phyloP scores from a whole-genome alignment of 1,140 invertebrate species.

The Rhynchophorus ferrugineus region DNA sequence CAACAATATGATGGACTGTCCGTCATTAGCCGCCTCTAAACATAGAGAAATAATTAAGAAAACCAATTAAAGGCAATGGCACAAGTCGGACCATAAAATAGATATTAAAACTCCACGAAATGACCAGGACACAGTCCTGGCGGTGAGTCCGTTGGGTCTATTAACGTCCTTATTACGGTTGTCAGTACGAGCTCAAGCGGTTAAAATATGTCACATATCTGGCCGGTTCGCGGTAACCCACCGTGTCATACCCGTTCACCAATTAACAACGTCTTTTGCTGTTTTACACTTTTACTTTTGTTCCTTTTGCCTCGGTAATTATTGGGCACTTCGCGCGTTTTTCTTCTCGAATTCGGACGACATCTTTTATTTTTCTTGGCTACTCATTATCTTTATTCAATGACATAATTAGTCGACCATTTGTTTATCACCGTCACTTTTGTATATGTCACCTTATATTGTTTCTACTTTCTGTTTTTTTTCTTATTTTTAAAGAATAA shows the following conservation, averaged over 20 bases:
- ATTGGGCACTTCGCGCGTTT: slow-evolving; percentile 12
- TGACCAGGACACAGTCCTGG: slow-evolving; percentile 8
- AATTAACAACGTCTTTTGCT: slow-evolving; percentile 31
- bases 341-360: no score
- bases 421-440: no score
- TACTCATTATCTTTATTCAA: no score
- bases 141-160: slow-evolving; percentile 19
- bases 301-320: slow-evolving; percentile 19
- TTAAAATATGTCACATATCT: slow-evolving; percentile 38
- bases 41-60: slow-evolving; percentile 15
- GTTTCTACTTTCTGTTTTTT: no score
- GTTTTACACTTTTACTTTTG: slow-evolving; percentile 28
- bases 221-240: slow-evolving; percentile 31
- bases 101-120: slow-evolving; percentile 16
- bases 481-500: no score
- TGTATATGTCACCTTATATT: no score
- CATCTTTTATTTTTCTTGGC: no score
- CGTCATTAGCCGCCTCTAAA: neutral
- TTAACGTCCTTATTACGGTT: slow-evolving; percentile 35
- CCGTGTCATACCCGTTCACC: slow-evolving; percentile 33
- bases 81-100: slow-evolving; percentile 6
- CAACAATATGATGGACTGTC: neutral
- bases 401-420: no score
- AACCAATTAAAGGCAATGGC: slow-evolving; percentile 8
- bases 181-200: slow-evolving; percentile 28